Base-by-base conservation (phyloP, 2,888 invertebrate species). In the Sepioteuthis lessoniana region DNA sequence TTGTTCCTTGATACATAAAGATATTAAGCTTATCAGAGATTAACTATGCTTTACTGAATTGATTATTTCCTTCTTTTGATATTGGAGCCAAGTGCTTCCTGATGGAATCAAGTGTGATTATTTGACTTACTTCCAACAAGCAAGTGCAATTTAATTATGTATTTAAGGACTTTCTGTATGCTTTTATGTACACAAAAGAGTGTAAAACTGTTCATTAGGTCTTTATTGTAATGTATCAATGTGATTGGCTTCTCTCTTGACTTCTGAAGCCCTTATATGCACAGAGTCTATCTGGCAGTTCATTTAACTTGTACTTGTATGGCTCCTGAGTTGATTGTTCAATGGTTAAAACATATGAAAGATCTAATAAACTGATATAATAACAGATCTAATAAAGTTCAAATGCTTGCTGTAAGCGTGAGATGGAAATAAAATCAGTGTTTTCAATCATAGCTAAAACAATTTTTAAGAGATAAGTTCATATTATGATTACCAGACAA, bases 101-200 rank as follows among this genome's bases (percentile, higher is more conserved):
- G n/a, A n/a, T 76, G n/a, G n/a, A 76, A 76, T 76, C 35, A 76
- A 76, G 76, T 76, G n/a, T 10, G 76, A n/a, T 76, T n/a, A 76
- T 76, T 76, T 76, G 76, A 76, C 16, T 76, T 35, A n/a, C 76
- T 76, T 76, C 76, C 76, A 76, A 76, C n/a, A 76, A 76, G 76
- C 13, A 35, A 76, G 76, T 76, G 76, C 76, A 76, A 76, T 76
- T 76, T 76, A 76, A 76, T 76, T 76, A 76, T 76, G n/a, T 76
- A 76, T 76, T 76, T 76, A 76, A 76, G 76, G n/a, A 35, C n/a
- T 16, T 76, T 35, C 76, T 13, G n/a, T 76, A 4, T n/a, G 13
- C n/a, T 76, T 76, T 76, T 76, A 76, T 76, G 76, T n/a, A n/a
- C 76, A 76, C 76, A 76, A 76, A 76, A 76, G n/a, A 76, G 76